Conservation (phyloP, 1,140 invertebrate genomes). For the Dinoponera quadriceps region DNA sequence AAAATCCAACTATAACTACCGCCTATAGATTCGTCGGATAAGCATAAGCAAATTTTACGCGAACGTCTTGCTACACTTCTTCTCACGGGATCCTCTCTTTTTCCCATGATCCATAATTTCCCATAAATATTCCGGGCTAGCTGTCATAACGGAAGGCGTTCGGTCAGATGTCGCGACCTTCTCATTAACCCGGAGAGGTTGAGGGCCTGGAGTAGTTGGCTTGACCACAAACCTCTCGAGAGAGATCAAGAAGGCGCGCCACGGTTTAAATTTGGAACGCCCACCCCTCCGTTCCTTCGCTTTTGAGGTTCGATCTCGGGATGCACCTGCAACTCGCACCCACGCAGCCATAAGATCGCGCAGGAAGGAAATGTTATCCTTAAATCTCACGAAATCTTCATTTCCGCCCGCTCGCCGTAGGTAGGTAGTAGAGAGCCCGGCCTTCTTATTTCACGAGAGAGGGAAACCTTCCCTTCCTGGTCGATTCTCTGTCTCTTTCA, state of each 20-base stretch:
- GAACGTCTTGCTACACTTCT: constrained; percentile 27
- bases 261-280: constrained; percentile 80
- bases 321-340: constrained; percentile 80
- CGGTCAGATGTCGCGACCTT: constrained; percentile 80
- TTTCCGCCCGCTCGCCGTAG: constrained; percentile 69
- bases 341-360: constrained; percentile 66
- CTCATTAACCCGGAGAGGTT: constrained; percentile 77
- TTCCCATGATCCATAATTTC: constrained; percentile 80
- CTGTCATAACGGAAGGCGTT: constrained; percentile 81
- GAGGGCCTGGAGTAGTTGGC: constrained; percentile 59
- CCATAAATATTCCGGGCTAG: constrained; percentile 78
- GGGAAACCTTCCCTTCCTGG: neutral
- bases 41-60: constrained; percentile 2
- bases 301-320: constrained; percentile 59
- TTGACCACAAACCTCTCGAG: constrained; percentile 80
- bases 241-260: constrained; percentile 67
- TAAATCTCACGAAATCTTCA: constrained; percentile 72
- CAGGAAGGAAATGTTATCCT: constrained; percentile 75
- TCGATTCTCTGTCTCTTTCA: constrained; percentile 24
- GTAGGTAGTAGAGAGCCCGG: neutral
- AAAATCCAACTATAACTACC: too few species aligned
- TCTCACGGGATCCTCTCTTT: constrained; percentile 51
- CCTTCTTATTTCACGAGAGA: constrained; percentile 36
- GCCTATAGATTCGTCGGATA: neutral
- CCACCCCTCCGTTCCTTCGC: constrained; percentile 72